Percentiles rank a stretch among this genome's conserved stretches.
Evolutionary conservation across 2,113 vertebrate species (phyloP).

Genomic region (Alosa alosa): DNA sequence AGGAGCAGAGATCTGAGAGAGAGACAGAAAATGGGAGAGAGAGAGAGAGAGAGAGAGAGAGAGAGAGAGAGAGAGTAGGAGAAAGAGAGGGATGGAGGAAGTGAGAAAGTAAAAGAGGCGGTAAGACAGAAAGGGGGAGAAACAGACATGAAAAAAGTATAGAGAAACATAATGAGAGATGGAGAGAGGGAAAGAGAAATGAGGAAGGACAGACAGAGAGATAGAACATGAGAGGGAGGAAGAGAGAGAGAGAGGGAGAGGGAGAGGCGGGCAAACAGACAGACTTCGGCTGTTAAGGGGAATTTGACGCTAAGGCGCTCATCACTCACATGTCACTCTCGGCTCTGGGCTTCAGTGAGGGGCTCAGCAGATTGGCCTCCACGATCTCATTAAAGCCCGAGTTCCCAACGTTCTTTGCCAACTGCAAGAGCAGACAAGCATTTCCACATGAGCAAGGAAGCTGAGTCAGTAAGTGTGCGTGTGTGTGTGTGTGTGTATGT

Average conservation of each 20-base stretch:
- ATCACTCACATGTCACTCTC: constrained; percentile 68
- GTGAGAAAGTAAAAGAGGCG: not conserved
- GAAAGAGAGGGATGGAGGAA: not conserved
- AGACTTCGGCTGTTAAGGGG: not conserved
- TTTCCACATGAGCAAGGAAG: not conserved
- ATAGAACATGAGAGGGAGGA: not conserved
- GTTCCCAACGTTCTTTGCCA: constrained; percentile 71
- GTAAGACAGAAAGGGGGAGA: not conserved
- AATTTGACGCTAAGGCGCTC: constrained; percentile 17
- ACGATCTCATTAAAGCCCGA: constrained; percentile 69
- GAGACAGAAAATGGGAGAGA: not conserved
- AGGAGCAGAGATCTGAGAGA: not conserved
- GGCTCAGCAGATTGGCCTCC: constrained; percentile 64
- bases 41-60: not conserved
- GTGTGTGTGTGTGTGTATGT: not conserved
- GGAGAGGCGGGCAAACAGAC: not conserved
- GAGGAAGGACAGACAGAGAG: not conserved
- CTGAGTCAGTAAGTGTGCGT: not conserved
- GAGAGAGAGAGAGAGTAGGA: not conserved
- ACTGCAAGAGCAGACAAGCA: constrained; percentile 49
- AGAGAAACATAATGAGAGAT: not conserved
- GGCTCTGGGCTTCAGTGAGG: constrained; percentile 59
- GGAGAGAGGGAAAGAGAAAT: not conserved
- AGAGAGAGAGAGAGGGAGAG: not conserved
- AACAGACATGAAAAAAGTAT: not conserved